Conservation (phyloP, 2,888 invertebrate genomes). For the Seira musarum region DNA sequence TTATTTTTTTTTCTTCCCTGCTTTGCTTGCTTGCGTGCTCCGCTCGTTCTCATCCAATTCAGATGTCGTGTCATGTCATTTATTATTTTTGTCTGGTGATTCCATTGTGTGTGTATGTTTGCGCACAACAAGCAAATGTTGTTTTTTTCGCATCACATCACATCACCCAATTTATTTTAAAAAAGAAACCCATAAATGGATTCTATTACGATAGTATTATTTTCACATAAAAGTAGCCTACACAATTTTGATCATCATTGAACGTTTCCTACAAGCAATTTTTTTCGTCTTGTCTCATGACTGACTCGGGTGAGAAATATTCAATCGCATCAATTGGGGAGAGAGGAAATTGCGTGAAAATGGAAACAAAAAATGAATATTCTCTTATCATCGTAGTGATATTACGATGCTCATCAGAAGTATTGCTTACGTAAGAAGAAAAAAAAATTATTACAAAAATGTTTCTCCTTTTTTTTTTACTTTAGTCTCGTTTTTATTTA, state of each 20-base stretch:
- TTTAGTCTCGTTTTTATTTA: constrained; percentile 6
- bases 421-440: constrained; percentile 9
- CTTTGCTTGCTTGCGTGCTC: neutral
- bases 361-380: constrained; percentile 9
- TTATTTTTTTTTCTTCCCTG: too few species aligned
- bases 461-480: neutral
- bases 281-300: neutral
- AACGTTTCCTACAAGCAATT: neutral
- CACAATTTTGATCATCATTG: neutral
- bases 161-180: constrained; percentile 53
- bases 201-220: constrained; percentile 26
- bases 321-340: too few species aligned
- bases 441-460: neutral
- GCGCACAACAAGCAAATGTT: constrained; percentile 21
- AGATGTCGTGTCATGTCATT: constrained; percentile 12
- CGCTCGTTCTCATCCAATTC: constrained; percentile 7
- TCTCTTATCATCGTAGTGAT: neutral
- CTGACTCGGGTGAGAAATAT: neutral
- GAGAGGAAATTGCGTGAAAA: constrained; percentile 33
- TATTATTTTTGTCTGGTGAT: constrained; percentile 16
- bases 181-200: constrained; percentile 47
- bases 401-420: neutral
- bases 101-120: neutral
- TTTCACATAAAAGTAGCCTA: constrained; percentile 9
- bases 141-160: constrained; percentile 30